Conservation (phyloP, 1,140 invertebrate species). For the Limonius californicus region DNA sequence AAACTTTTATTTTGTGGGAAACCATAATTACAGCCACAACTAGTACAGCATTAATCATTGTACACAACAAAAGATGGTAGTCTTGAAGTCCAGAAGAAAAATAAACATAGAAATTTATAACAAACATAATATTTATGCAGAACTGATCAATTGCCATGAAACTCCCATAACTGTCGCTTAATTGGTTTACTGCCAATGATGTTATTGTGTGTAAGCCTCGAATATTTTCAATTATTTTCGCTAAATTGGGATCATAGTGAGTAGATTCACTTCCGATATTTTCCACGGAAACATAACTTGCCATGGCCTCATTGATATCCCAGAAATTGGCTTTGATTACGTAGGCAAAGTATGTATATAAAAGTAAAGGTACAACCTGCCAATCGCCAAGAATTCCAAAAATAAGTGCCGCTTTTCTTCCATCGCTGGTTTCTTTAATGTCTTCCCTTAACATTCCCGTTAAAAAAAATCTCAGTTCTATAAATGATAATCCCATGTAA, state of each 20-base stretch:
- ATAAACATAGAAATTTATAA: neutral
- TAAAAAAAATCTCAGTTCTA: too few relatives aligned
- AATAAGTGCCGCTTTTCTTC: neutral
- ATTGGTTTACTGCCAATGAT: constrained; percentile 1
- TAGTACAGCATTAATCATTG: constrained; percentile 4
- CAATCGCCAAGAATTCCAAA: neutral
- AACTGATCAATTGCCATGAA: constrained; percentile 13
- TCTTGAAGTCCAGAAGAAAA: neutral
- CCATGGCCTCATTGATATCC: constrained; percentile 1
- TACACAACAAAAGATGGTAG: neutral
- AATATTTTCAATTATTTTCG: neutral
- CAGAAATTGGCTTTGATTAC: constrained; percentile 3
- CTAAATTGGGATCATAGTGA: neutral
- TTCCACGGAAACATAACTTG: neutral
- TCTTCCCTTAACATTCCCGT: too few relatives aligned
- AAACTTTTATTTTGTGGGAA: neutral
- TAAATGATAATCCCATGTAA: too few relatives aligned
- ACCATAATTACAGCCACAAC: neutral
- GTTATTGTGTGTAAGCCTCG: neutral
- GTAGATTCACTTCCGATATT: neutral
- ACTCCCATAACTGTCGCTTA: constrained; percentile 3
- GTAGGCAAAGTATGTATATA: constrained; percentile 11
- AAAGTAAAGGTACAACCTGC: constrained; percentile 5
- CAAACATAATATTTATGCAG: constrained; percentile 1
- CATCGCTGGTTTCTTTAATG: neutral